These are phyloP conservation scores for Drosophila kurseongensis DNA, from an alignment of 1,140 invertebrate genomes.

Conservation along the genomic window DNA sequence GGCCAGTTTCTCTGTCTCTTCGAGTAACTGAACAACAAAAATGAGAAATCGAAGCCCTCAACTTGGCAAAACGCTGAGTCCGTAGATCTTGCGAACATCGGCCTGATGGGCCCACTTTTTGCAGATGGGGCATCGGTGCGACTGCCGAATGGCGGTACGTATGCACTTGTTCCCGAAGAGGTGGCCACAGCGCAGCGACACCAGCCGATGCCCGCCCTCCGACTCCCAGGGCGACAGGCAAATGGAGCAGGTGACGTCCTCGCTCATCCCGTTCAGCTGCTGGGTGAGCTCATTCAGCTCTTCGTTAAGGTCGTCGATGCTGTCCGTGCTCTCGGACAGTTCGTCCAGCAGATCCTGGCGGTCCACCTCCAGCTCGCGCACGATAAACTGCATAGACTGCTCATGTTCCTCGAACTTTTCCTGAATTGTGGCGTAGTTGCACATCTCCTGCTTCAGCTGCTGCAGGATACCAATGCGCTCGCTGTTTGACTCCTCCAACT, in stretches of 20 bases:
- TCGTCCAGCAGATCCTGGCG: slow-evolving; percentile 1
- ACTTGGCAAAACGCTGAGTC: background rate
- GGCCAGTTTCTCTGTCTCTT: no score
- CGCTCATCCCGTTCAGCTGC: background rate
- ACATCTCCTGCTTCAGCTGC: slow-evolving; percentile 22
- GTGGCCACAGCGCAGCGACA: slow-evolving; percentile 17
- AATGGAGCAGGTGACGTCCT: background rate
- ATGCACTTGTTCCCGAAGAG: slow-evolving; percentile 16
- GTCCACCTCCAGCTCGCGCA: slow-evolving; percentile 13
- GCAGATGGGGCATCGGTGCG: slow-evolving; percentile 9
- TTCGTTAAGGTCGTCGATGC: slow-evolving; percentile 10
- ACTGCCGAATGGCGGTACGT: background rate
- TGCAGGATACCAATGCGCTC: slow-evolving; percentile 14
- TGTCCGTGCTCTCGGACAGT: slow-evolving; percentile 3
- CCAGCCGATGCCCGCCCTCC: slow-evolving; percentile 9
- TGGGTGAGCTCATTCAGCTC: background rate
- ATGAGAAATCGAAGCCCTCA: background rate
- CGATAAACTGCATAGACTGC: slow-evolving; percentile 12
- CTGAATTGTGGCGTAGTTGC: slow-evolving; percentile 18
- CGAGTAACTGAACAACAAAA: no score
- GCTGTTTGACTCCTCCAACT: slow-evolving; percentile 9
- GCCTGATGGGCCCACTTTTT: slow-evolving; percentile 9
- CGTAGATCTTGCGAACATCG: slow-evolving; percentile 19
- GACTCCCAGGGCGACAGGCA: slow-evolving; percentile 2
- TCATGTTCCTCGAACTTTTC: slow-evolving; percentile 22